phyloP scores from a whole-genome alignment of 2,797 vertebrate species.

The Pagetopsis macropterus region DNA sequence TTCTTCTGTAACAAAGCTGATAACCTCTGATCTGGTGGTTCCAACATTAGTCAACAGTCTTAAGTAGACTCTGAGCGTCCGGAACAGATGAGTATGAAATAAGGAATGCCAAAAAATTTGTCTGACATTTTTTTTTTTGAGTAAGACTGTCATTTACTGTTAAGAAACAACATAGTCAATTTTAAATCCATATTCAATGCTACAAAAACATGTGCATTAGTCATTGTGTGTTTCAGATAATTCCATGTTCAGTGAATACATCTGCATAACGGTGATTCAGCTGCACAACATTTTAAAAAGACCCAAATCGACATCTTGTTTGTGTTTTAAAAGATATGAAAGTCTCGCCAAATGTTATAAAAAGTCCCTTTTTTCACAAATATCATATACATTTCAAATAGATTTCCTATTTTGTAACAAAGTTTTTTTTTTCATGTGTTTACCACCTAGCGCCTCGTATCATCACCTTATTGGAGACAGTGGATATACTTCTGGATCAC shows the following conservation, averaged over 20 bases:
- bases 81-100: slow-evolving; percentile 40
- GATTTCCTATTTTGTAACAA: background rate
- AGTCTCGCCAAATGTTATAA: background rate
- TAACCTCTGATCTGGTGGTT: slow-evolving; percentile 20
- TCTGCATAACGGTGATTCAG: background rate
- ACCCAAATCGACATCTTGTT: background rate
- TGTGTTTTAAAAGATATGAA: background rate
- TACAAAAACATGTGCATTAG: background rate
- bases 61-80: slow-evolving; percentile 10
- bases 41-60: slow-evolving; percentile 11
- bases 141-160: background rate
- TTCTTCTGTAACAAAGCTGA: slow-evolving; percentile 12
- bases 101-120: slow-evolving; percentile 49
- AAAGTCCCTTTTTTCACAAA: background rate
- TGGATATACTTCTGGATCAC: slow-evolving; percentile 92
- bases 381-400: background rate
- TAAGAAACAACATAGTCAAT: background rate
- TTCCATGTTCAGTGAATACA: too few relatives aligned
- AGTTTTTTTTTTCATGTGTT: background rate
- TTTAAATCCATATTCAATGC: background rate
- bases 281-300: background rate
- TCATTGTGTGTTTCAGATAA: background rate
- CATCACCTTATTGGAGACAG: slow-evolving; percentile 91
- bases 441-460: slow-evolving; percentile 88
- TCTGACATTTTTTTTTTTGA: too few relatives aligned